Conservation (phyloP, 2,113 vertebrate species). For the Todiramphus chloris region DNA sequence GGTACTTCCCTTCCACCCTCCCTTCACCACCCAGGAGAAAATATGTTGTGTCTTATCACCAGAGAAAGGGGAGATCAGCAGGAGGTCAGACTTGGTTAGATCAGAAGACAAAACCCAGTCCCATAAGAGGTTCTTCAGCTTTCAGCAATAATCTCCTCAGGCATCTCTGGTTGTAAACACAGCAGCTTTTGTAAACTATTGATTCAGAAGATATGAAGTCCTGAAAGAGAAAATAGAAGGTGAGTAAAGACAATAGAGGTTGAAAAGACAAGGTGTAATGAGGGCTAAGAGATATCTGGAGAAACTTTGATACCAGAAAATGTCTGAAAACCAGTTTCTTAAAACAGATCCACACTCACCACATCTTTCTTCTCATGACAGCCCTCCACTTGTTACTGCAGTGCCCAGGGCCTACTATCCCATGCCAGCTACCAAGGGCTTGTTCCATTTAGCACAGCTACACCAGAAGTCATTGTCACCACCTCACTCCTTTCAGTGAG, state of each 20-base stretch:
- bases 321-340: not conserved
- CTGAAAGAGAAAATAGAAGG: not conserved
- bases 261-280: not conserved
- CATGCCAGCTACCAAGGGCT: not conserved
- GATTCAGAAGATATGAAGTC: not conserved
- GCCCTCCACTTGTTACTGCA: rapidly evolving
- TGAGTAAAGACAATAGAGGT: not conserved
- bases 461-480: not conserved
- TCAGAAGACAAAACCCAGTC: not conserved
- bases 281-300: not conserved
- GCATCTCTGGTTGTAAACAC: not conserved
- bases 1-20: not conserved
- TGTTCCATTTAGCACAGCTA: not conserved
- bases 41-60: not conserved
- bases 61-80: not conserved
- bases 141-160: not conserved
- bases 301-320: not conserved
- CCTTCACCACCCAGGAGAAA: not conserved
- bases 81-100: not conserved
- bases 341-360: not conserved
- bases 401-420: not conserved
- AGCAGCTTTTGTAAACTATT: not conserved
- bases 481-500: rapidly evolving
- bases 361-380: not conserved
- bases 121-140: not conserved